Conservation (phyloP, 2,113 vertebrate genomes). For the Tragelaphus strepsiceros region DNA sequence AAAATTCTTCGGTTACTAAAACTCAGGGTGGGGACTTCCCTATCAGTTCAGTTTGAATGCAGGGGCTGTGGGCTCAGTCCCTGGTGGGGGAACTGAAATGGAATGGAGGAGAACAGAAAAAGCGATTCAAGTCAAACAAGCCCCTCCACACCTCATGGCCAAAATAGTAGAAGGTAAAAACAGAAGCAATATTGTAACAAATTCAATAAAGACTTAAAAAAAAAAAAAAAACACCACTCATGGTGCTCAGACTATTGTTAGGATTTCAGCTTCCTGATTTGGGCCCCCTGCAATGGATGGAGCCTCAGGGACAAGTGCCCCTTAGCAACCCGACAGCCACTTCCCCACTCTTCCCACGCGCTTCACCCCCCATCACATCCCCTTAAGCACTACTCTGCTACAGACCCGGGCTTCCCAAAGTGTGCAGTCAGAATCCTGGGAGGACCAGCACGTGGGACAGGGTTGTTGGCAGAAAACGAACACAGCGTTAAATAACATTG, state of each 20-base stretch:
- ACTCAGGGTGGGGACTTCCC: background rate
- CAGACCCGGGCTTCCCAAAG: background rate
- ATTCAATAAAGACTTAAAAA: background rate
- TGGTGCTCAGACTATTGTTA: background rate
- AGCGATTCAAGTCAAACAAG: background rate
- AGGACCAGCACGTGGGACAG: background rate
- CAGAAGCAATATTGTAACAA: background rate
- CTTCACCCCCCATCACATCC: background rate
- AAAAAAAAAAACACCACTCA: background rate
- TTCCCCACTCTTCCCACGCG: background rate
- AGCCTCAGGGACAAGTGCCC: fast-evolving
- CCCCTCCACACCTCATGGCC: background rate
- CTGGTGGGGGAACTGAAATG: background rate
- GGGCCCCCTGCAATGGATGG: background rate
- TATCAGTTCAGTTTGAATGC: background rate
- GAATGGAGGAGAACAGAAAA: background rate
- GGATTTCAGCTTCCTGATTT: background rate
- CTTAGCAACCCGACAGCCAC: background rate
- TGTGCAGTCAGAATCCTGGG: background rate
- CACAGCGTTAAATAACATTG: background rate
- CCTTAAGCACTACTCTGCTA: background rate
- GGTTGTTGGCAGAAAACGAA: background rate
- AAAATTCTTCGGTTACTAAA: background rate
- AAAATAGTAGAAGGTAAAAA: background rate
- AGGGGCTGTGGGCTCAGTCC: background rate